A percentile compares a stretch with the other conserved stretches of the same genome.
phyloP scores from a whole-genome alignment of 2,113 vertebrate genomes.

The Pelodiscus sinensis region DNA sequence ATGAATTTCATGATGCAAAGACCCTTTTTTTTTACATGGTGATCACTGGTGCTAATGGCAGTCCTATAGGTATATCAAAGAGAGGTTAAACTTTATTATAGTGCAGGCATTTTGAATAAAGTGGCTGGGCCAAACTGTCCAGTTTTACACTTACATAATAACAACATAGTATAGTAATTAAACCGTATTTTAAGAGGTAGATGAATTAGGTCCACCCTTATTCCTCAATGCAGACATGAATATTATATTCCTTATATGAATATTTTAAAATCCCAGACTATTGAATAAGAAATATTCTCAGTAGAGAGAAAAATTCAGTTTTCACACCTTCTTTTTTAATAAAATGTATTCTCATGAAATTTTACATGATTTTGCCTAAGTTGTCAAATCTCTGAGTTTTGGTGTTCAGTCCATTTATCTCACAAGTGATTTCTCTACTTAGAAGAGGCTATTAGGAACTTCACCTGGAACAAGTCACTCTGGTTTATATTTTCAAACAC shows the following conservation, averaged over 20 bases:
- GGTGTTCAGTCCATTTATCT: not conserved
- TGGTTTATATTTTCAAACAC: not conserved
- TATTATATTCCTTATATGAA: not conserved
- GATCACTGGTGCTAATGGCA: not conserved
- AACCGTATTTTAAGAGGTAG: not conserved
- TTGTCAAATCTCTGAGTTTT: not conserved
- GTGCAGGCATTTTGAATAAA: not conserved
- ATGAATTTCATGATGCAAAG: not conserved
- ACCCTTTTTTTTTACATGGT: not conserved
- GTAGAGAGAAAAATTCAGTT: not conserved
- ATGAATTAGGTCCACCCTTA: not conserved
- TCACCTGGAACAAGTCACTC: not conserved
- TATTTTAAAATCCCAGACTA: not conserved
- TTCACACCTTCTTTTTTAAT: not conserved
- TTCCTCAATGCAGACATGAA: not conserved
- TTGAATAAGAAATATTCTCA: not conserved
- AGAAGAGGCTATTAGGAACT: not conserved
- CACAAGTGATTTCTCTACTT: not conserved
- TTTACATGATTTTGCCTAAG: not conserved
- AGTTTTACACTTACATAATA: not conserved
- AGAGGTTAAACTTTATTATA: not conserved
- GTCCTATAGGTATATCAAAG: not conserved
- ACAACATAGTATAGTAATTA: not conserved
- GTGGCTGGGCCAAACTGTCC: not conserved
- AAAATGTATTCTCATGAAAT: not conserved